Percentiles rank a stretch among this genome's conserved stretches.
phyloP scores from a whole-genome alignment of 2,888 invertebrate genomes.

The Marasmarcha lunaedactyla region DNA sequence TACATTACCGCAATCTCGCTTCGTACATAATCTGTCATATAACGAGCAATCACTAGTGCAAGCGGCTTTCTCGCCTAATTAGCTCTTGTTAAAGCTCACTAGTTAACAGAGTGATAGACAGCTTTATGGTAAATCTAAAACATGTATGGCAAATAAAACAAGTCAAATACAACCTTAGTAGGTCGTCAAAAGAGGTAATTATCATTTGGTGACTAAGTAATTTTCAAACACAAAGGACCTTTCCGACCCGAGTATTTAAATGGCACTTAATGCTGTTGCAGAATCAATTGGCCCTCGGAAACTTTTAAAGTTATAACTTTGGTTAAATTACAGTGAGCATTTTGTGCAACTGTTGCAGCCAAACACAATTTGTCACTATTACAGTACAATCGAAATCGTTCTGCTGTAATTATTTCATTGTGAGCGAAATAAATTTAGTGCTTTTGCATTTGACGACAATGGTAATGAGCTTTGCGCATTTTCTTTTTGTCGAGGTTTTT shows the following conservation, averaged over 20 bases:
- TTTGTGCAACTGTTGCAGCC: slow-evolving; percentile 1
- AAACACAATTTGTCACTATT: slow-evolving; percentile 1
- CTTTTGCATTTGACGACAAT: not conserved
- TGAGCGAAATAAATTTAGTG: not conserved
- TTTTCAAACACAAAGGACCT: no score
- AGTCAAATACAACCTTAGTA: not conserved
- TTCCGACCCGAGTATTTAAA: not conserved
- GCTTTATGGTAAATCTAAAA: not conserved
- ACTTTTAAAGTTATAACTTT: not conserved
- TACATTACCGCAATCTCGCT: no score
- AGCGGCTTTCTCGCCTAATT: slow-evolving; percentile 6
- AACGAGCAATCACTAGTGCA: no score
- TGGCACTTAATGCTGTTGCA: not conserved
- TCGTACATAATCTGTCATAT: no score
- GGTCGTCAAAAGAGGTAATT: no score
- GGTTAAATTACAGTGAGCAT: not conserved
- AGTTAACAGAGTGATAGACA: no score
- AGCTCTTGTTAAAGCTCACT: not conserved
- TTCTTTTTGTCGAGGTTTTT: no score
- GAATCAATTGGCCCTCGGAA: not conserved
- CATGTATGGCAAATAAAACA: slow-evolving; percentile 1
- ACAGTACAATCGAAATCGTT: not conserved
- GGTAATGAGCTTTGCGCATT: no score
- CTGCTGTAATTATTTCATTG: slow-evolving; percentile 1
- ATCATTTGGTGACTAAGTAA: no score